Conservation (phyloP, 2,888 invertebrate species). For the Tenthredo distinguenda region DNA sequence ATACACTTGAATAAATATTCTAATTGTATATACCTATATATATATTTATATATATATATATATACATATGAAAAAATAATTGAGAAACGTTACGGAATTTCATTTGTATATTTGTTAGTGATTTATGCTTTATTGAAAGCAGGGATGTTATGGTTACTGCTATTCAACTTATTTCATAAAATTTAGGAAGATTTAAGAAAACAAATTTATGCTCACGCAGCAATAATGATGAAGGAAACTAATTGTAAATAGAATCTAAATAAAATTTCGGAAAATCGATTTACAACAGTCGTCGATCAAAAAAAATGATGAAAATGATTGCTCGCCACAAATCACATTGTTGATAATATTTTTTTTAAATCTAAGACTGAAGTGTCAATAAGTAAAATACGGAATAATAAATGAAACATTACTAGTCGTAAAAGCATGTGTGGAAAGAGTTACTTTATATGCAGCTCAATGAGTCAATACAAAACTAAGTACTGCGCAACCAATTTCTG, state of each 20-base stretch:
- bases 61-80: not conserved
- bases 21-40: constrained; percentile 8
- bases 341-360: not conserved
- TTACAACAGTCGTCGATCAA: not conserved
- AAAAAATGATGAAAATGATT: constrained; percentile 7
- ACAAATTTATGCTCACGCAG: not conserved
- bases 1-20: constrained; percentile 16
- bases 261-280: not conserved
- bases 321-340: not conserved
- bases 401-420: constrained; percentile 44
- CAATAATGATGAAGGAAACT: constrained; percentile 1
- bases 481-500: not conserved
- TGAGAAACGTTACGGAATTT: not conserved
- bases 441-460: constrained; percentile 18
- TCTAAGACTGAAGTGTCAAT: constrained; percentile 42
- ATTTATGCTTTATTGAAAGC: constrained; percentile 17
- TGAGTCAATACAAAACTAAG: constrained; percentile 9
- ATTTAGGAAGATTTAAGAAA: not conserved
- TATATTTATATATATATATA: not conserved
- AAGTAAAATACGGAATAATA: constrained; percentile 12
- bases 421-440: constrained; percentile 14
- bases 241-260: constrained; percentile 36
- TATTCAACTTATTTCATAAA: not conserved
- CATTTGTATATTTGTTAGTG: constrained; percentile 19
- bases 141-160: not conserved